Evolutionary conservation across 2,797 vertebrate species (phyloP), one percentile per base, ranked within the genome.

Genomic region (Scomberomorus guttatus): DNA sequence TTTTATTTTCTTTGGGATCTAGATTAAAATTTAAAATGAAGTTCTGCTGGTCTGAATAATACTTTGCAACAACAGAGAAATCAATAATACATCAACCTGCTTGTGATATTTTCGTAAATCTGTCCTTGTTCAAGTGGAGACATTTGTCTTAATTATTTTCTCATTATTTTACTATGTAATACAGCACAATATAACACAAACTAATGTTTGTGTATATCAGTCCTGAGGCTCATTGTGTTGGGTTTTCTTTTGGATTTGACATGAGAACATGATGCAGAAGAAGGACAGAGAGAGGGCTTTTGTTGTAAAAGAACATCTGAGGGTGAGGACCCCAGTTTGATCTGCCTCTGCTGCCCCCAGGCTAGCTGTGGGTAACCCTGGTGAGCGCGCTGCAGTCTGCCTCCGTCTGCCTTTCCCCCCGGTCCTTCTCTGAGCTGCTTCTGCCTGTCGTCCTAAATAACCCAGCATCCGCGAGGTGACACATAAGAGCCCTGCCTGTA

Each of bases 231-330:
- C 57, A 27, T 48, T 80, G 61, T 66, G 56, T 50, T 70, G 20
- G 15, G 1, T 58, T 54, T 76, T 57, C n/a, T 55, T 34, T 71
- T 18, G 12, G 20, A 39, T 64, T 7, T 61, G 25, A 69, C 34
- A 24, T 65, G 7, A 57, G 54, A 61, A 48, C 42, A 29, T 37
- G 60, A 56, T 52, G 12, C 37, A 24, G 27, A 29, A 17, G 39
- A 27, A 57, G 44, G 63, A 27, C 34, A 65, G 55, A 61, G 24
- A 73, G 37, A 81, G 65, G 75, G 72, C 70, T 87, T 76, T 72
- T 84, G 66, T 88, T 74, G 46, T 81, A 90, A 90, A 92, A 90
- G 89, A 90, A 85, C 89, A 90, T 89, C 82, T 71, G 81, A 85
- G 87, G 82, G 82, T 87, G 86, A 87, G 57, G 77, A 88, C 80